Base-by-base conservation (phyloP, 2,797 vertebrate genomes). In the Caiman crocodilus region DNA sequence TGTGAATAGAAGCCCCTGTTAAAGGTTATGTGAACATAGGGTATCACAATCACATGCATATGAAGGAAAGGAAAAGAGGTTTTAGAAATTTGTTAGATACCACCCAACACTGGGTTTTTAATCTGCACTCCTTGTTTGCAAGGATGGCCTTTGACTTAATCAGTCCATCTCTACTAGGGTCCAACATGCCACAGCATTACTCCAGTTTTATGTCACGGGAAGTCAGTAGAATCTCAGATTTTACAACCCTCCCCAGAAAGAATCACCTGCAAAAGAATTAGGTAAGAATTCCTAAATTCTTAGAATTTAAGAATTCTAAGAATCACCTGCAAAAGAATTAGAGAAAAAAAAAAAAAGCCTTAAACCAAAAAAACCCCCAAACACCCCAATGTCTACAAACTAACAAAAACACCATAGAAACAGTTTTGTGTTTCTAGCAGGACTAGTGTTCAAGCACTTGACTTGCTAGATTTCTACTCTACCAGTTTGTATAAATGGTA, bases 31-130 rank as follows among this genome's bases (percentile, higher is more conserved):
- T 57, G 16, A 64, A 63, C 21, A 6, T 12, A 86, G 71, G 83
- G 4, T 16, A 82, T 3, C 1, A 0, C 2, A 30, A 63, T 58
- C 15, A 82, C 1, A 0, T 10, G 5, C 18, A 76, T 23, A 30
- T 35, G 88, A 82, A 78, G 79, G 2, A 77, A 15, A 0, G 10
- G 30, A 21, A 83, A 90, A 91, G 20, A 13, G 15, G 79, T 30
- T 71, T 28, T n/a, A 18, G 20, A 20, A 17, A 35, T 21, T 11
- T 69, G 21, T 20, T 21, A 35, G 65, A 20, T 69, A 69, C 30
- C 65, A 32, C 30, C 30, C 65, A 69, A 21, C 11, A 35, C 65
- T 69, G 11, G 30, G 30, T 32, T 69, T 69, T 21, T 30, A 35
- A 35, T 69, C 30, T 69, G 65, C 65, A 69, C 21, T 30, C 20